Evolutionary conservation across 1,140 invertebrate species (phyloP).

Genomic region (Orius insidiosus): DNA sequence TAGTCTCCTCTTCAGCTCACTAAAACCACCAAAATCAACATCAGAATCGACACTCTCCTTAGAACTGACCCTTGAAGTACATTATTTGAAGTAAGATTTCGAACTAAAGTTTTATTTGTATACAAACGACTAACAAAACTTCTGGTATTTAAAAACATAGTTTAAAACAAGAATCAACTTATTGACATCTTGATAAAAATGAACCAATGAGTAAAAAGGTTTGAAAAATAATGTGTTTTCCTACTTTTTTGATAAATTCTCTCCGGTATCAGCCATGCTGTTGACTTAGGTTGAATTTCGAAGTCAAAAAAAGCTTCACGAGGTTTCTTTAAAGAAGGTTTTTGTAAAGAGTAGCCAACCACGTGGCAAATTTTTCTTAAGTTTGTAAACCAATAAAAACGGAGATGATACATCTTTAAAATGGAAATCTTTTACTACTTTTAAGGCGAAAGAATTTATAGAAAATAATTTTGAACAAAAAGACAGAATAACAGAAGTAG

Average conservation of each 20-base stretch:
- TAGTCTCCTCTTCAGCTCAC: slow-evolving; percentile 77
- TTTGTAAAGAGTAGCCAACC: not conserved
- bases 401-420: no score
- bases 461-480: no score
- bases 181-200: not conserved
- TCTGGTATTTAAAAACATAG: not conserved
- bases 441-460: no score
- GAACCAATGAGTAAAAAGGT: not conserved
- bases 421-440: no score
- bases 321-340: not conserved
- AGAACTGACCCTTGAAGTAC: not conserved
- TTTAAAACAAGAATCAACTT: not conserved
- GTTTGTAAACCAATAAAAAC: no score
- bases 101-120: not conserved
- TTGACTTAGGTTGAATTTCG: not conserved
- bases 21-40: slow-evolving; percentile 31
- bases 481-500: no score
- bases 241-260: slow-evolving; percentile 14
- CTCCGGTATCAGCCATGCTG: slow-evolving; percentile 13
- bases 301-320: no score
- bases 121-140: not conserved
- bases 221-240: not conserved
- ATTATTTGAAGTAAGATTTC: slow-evolving; percentile 1
- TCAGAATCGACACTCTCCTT: not conserved
- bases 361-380: not conserved